Percentiles rank a stretch among this genome's conserved stretches.
Conservation (phyloP, 2,888 invertebrate genomes). For the Syrphus vitripennis region DNA sequence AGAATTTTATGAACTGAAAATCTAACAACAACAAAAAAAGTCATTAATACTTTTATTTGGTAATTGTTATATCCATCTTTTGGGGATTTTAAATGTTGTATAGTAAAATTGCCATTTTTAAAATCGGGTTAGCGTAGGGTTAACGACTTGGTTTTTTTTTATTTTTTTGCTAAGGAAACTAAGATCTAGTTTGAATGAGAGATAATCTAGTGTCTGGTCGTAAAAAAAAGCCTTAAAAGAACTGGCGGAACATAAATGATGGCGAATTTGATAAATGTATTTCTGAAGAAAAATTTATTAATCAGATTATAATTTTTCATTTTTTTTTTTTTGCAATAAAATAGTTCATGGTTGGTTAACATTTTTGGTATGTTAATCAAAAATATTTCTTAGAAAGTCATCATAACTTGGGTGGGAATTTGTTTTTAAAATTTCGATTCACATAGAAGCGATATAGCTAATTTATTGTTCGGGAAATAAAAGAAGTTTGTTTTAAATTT, state of each 20-base stretch:
- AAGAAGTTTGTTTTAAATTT: not conserved
- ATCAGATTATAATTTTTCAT: not conserved
- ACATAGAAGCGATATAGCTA: not conserved
- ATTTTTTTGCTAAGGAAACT: not conserved
- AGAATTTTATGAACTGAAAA: conserved; percentile 50
- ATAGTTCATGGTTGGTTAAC: not conserved
- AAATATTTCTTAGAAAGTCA: not conserved
- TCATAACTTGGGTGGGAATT: not conserved
- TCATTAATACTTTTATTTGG: conserved; percentile 22
- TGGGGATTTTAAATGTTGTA: not conserved
- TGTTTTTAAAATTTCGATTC: not conserved
- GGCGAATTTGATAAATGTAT: not conserved
- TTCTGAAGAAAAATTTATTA: not conserved
- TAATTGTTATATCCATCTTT: not conserved
- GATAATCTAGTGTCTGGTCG: not conserved
- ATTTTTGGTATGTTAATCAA: not conserved
- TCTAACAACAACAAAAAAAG: not conserved
- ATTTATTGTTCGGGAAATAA: not conserved
- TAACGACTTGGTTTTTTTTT: not conserved
- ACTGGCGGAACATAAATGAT: not conserved
- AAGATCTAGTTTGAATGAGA: not conserved
- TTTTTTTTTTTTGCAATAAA: not conserved
- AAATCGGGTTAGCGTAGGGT: not conserved
- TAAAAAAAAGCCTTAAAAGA: not conserved
- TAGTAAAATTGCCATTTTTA: not conserved